Conservation (phyloP, 2,113 vertebrate genomes). For the Cathartes aura region DNA sequence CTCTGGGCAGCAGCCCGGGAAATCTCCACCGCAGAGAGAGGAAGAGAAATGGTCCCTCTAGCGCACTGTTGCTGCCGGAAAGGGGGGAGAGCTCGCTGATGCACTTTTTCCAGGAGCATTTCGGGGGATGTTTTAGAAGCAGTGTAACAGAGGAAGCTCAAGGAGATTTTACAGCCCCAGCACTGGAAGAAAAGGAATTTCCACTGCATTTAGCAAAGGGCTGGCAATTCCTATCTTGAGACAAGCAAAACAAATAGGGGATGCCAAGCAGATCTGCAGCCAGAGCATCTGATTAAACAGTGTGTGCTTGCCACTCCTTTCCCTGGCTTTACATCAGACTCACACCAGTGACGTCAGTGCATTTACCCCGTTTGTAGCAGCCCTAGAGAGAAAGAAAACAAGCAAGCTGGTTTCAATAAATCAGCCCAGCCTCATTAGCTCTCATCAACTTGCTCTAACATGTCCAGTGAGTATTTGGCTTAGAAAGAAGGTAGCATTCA, state of each 20-base stretch:
- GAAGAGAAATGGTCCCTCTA: background rate
- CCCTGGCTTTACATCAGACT: background rate
- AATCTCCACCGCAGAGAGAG: background rate
- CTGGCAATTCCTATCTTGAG: background rate
- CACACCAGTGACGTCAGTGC: background rate
- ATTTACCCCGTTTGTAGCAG: background rate
- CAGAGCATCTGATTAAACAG: background rate
- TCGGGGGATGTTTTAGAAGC: background rate
- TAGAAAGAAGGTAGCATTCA: background rate
- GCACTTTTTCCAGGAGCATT: background rate
- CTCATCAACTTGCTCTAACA: background rate
- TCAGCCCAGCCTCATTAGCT: background rate
- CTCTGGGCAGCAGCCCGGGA: background rate
- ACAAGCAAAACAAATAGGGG: background rate
- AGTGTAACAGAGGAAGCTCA: background rate
- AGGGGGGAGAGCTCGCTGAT: fast-evolving
- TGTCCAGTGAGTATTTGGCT: background rate
- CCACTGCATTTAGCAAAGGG: background rate
- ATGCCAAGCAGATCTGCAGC: background rate
- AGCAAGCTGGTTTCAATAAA: background rate
- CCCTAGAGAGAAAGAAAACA: background rate
- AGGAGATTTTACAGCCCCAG: background rate
- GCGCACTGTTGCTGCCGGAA: background rate
- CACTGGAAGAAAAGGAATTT: background rate
- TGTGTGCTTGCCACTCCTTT: background rate